Conservation (phyloP, 2,797 vertebrate genomes). For the Aldrovandia affinis region DNA sequence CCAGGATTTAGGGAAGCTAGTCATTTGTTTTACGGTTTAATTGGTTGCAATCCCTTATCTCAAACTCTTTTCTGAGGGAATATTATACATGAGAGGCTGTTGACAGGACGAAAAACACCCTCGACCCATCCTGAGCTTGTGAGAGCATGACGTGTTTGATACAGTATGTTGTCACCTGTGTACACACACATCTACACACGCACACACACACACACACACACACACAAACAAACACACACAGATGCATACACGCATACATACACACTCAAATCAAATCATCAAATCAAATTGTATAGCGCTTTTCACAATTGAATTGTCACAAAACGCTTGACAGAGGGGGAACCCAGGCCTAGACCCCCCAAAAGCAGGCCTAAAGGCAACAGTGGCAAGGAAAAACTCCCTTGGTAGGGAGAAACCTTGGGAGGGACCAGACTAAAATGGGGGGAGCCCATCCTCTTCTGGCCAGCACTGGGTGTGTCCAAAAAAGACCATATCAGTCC, state of each 20-base stretch:
- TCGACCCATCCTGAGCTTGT: neutral
- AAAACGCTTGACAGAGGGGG: too few relatives aligned
- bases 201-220: neutral
- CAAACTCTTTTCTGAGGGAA: neutral
- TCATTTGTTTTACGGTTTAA: neutral
- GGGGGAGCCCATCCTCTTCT: too few relatives aligned
- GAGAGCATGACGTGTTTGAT: neutral
- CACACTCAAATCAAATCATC: neutral
- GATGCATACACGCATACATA: conserved; percentile 14
- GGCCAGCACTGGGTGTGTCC: too few relatives aligned
- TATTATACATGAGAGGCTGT: neutral
- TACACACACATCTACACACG: neutral
- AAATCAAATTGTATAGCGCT: too few relatives aligned
- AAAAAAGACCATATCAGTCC: too few relatives aligned
- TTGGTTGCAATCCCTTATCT: neutral
- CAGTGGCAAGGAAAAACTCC: too few relatives aligned
- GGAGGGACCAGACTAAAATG: too few relatives aligned
- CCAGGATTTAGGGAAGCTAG: neutral
- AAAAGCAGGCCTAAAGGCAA: too few relatives aligned
- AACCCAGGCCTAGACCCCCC: too few relatives aligned
- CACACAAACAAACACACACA: conserved; percentile 12
- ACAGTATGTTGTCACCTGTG: neutral
- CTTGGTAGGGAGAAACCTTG: too few relatives aligned
- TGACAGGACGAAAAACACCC: neutral
- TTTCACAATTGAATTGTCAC: too few relatives aligned